Base-by-base conservation (phyloP, 2,888 invertebrate species). In the Calephelis perditalis region DNA sequence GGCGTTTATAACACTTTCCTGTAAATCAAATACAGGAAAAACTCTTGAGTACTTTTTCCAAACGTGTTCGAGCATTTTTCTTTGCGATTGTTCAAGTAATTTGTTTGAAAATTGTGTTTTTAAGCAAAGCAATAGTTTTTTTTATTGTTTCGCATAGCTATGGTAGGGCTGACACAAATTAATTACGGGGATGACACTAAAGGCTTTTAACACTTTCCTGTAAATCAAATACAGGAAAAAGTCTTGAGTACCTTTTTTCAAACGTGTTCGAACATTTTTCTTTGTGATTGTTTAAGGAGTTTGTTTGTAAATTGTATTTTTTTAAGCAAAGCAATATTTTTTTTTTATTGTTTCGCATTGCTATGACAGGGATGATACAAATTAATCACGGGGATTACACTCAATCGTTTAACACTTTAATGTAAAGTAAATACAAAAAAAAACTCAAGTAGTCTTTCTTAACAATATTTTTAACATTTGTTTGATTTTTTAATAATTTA, bases 351-450 rank as follows among this genome's bases (percentile, higher is more conserved):
- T 15, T 15, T 15, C 15, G 15, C 85, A 86, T 89, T 88, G 86
- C 73, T 78, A 74, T 79, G 85, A 84, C 86, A 79, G 79, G 69
- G 73, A 76, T 79, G 84, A 86, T 84, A 80, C 82, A 81, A 84
- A 89, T 90, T 87, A 88, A 88, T 90, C 86, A 86, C 80, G 68
- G 69, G 75, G 86, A 83, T 84, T 88, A 86, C 88, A 84, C 79
- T 77, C 78, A 85, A 84, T 78, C 83, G 76, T 84, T 86, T 79
- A 87, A 84, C 84, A 86, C 86, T 88, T 85, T 78, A 79, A 79
- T 75, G 75, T 62, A 63, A 67, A 68, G 66, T 63, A 67, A 72
- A 70, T 68, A 68, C 67, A 10, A 26, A 10, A 52, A 35, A 52
- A 9, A 52, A 11, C 11, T 26, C 4, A 26, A 2, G 26, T 26